Evolutionary conservation across 2,888 invertebrate species (phyloP).

Genomic region (Drosophila monieri): DNA sequence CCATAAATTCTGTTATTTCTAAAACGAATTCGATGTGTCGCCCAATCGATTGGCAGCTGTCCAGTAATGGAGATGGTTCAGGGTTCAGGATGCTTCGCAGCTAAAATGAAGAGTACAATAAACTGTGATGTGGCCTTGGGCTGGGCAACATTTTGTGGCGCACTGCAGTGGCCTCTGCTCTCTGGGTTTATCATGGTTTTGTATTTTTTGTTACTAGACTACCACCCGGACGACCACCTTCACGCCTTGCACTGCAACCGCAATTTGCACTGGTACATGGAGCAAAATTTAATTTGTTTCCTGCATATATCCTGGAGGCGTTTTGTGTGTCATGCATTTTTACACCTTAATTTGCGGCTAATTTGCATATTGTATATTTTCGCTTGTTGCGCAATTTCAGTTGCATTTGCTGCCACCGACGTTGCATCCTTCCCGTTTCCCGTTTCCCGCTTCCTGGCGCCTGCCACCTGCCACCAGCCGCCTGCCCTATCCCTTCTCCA

Average conservation of each 20-base stretch:
- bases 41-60: conserved; percentile 60
- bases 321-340: conserved; percentile 73
- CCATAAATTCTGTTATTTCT: conserved; percentile 70
- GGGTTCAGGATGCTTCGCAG: conserved; percentile 1
- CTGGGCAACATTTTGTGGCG: conserved; percentile 35
- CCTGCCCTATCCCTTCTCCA: conserved; percentile 20
- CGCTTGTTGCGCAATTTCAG: conserved; percentile 57
- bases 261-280: conserved; percentile 52
- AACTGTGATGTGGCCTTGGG: conserved; percentile 23
- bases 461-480: too few relatives aligned
- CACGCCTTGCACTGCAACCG: conserved; percentile 28
- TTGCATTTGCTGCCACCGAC: conserved; percentile 19
- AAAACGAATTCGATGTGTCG: conserved; percentile 38
- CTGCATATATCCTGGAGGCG: conserved; percentile 64
- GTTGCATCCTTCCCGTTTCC: conserved; percentile 11
- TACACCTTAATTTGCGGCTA: conserved; percentile 76
- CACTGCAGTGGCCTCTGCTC: conserved; percentile 20
- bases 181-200: conserved; percentile 8
- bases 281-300: conserved; percentile 71
- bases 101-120: conserved; percentile 21
- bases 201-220: conserved; percentile 16
- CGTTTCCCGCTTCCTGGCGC: neutral
- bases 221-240: conserved; percentile 8
- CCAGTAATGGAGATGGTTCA: conserved; percentile 38
- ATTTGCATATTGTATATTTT: conserved; percentile 68